These are phyloP conservation scores for Ophioninae sp. DNA, from an alignment of 2,888 invertebrate species.

Conservation along the genomic window DNA sequence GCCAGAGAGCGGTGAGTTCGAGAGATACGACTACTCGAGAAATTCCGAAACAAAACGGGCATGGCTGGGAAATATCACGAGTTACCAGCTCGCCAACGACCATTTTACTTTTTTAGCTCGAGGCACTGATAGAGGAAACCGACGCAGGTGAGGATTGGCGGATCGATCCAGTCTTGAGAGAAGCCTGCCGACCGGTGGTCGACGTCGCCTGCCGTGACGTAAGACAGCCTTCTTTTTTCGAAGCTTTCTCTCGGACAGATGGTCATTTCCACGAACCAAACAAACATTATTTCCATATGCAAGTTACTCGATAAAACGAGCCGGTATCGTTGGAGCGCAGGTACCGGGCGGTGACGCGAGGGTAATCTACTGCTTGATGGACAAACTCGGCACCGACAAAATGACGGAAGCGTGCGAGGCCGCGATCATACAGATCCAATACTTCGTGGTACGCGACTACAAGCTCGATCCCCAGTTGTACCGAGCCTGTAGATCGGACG, in stretches of 20 bases:
- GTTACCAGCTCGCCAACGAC: background rate
- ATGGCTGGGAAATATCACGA: background rate
- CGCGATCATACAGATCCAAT: conserved; percentile 96
- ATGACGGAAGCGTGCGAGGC: conserved; percentile 96
- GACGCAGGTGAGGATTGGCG: conserved; percentile 98
- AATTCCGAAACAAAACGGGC: background rate
- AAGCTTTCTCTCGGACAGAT: background rate
- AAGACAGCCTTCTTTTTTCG: conserved; percentile 56
- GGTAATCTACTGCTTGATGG: conserved; percentile 97
- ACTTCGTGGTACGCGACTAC: conserved; percentile 97
- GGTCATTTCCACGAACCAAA: background rate
- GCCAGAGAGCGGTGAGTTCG: conserved; percentile 87
- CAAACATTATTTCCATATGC: background rate
- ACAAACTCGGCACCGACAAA: conserved; percentile 90
- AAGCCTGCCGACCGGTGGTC: conserved; percentile 93
- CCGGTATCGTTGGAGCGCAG: conserved; percentile 73
- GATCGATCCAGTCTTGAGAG: conserved; percentile 94
- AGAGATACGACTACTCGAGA: background rate
- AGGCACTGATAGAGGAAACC: conserved; percentile 90
- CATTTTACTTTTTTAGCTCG: conserved; percentile 83
- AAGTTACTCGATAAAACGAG: background rate
- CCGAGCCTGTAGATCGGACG: conserved; percentile 93
- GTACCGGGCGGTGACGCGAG: conserved; percentile 89
- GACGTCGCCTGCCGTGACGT: conserved; percentile 88
- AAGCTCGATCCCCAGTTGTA: conserved; percentile 95